Conservation (phyloP, 2,113 vertebrate genomes). For the Channa maculata region DNA sequence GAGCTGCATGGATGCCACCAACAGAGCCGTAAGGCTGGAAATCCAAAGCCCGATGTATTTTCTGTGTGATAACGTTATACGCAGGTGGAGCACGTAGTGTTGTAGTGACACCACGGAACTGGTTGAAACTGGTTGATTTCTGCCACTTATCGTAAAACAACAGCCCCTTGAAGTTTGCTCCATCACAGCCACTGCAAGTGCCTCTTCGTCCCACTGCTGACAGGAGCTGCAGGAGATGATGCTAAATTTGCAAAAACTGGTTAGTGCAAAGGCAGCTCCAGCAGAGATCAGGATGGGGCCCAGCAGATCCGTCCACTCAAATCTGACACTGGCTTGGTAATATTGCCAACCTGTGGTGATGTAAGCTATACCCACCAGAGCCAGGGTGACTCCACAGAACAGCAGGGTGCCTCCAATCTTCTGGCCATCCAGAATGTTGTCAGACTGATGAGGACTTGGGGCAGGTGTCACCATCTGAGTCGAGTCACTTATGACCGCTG, state of each 20-base stretch:
- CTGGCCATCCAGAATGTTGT: conserved; percentile 72
- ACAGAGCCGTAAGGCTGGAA: too few species aligned
- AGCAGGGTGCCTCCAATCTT: conserved; percentile 86
- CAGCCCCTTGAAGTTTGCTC: conserved; percentile 74
- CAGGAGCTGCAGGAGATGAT: conserved; percentile 82
- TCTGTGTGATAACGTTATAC: conserved; percentile 65
- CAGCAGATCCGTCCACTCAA: conserved; percentile 87
- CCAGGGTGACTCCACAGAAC: conserved; percentile 87
- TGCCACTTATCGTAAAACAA: conserved; percentile 84
- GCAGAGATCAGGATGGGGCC: conserved; percentile 89
- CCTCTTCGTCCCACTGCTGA: conserved; percentile 72
- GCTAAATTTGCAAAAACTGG: conserved; percentile 87
- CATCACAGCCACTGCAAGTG: conserved; percentile 53
- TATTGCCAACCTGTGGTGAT: conserved; percentile 87
- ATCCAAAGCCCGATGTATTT: too few species aligned
- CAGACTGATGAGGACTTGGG: conserved; percentile 56
- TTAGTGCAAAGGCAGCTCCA: conserved; percentile 85
- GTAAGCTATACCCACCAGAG: conserved; percentile 86
- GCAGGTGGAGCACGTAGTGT: conserved; percentile 84
- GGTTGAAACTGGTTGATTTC: conserved; percentile 86
- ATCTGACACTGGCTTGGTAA: conserved; percentile 65
- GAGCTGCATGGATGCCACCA: conserved; percentile 4
- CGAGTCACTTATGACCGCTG: conserved; percentile 54
- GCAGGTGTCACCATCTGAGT: conserved; percentile 79
- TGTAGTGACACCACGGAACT: conserved; percentile 82